Conservation (phyloP, 2,888 invertebrate species). For the Tenthredo livida region DNA sequence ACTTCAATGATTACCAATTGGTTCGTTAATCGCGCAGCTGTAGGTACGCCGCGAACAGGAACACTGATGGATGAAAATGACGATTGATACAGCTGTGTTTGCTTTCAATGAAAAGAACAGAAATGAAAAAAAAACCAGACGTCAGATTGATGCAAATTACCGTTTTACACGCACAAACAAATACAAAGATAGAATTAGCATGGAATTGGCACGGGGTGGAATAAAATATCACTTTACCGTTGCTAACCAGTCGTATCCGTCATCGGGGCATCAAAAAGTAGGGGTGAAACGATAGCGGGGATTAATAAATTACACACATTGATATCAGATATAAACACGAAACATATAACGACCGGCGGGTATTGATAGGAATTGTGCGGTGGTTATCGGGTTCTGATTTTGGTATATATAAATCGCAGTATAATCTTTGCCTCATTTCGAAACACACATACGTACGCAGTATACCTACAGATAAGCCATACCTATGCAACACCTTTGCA, state of each 20-base stretch:
- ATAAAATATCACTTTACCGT: conserved; percentile 32
- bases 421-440: background rate
- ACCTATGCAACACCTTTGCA: background rate
- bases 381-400: background rate
- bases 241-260: background rate
- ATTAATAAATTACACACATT: conserved; percentile 11
- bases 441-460: background rate
- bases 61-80: background rate
- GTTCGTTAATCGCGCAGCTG: background rate
- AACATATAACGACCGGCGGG: background rate
- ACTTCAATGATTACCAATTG: background rate
- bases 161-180: background rate
- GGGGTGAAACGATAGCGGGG: background rate
- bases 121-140: background rate
- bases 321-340: conserved; percentile 14
- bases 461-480: background rate
- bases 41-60: background rate
- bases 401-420: background rate
- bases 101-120: background rate
- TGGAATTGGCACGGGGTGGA: conserved; percentile 12
- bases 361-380: background rate
- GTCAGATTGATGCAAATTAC: background rate
- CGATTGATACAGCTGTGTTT: background rate
- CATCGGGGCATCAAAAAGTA: conserved; percentile 5
- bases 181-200: background rate